These are phyloP conservation scores for Helicoverpa zea DNA, from an alignment of 1,140 invertebrate species.

Conservation along the genomic window DNA sequence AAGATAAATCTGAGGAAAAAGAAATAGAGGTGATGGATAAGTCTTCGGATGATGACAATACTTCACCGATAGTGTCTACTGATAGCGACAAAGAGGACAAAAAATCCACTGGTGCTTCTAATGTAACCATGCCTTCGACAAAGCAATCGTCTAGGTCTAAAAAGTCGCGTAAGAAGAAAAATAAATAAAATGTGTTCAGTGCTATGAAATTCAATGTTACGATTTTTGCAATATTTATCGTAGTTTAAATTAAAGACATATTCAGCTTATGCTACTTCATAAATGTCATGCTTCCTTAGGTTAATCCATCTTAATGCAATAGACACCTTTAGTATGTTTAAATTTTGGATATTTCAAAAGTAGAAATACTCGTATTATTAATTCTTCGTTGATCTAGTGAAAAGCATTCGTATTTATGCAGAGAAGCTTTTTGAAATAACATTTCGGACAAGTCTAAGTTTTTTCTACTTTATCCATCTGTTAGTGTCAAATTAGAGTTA, in stretches of 20 bases:
- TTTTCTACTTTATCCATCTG: no score
- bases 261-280: conserved; percentile 51
- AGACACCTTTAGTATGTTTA: neutral
- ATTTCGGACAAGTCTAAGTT: no score
- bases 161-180: conserved; percentile 83
- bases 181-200: conserved; percentile 71
- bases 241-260: conserved; percentile 41
- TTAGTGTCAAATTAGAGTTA: no score
- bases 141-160: conserved; percentile 79
- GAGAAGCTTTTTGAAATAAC: no score
- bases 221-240: conserved; percentile 55
- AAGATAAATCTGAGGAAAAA: conserved; percentile 62
- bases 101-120: conserved; percentile 63
- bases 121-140: conserved; percentile 63
- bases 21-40: conserved; percentile 78
- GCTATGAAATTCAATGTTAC: conserved; percentile 59
- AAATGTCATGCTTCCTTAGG: conserved; percentile 18
- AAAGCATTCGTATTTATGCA: no score
- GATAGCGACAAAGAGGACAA: conserved; percentile 83
- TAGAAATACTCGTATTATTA: no score
- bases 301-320: neutral
- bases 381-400: no score
- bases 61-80: conserved; percentile 76
- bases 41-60: conserved; percentile 82
- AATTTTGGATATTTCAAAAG: no score